These are phyloP conservation scores for Euglossa dilemma DNA, from an alignment of 1,140 invertebrate species.

Conservation along the genomic window DNA sequence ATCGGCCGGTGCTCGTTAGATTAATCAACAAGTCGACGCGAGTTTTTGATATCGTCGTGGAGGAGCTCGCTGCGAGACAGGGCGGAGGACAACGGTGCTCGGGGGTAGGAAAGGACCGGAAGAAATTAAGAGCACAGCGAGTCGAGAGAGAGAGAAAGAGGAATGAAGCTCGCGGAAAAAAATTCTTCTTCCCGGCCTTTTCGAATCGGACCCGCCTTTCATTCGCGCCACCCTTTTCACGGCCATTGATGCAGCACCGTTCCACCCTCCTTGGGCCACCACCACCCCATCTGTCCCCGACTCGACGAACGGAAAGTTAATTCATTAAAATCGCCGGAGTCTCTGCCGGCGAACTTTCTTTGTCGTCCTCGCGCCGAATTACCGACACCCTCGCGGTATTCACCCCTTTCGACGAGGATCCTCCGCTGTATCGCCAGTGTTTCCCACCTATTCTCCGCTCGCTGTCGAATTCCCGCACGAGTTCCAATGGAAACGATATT, in stretches of 20 bases:
- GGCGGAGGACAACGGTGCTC: too few species aligned
- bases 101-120: conserved; percentile 50
- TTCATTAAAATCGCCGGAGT: conserved; percentile 42
- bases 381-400: background rate
- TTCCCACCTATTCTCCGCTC: too few species aligned
- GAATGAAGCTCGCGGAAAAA: conserved; percentile 37
- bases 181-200: conserved; percentile 46
- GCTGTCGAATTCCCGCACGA: too few species aligned
- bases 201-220: conserved; percentile 57
- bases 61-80: background rate
- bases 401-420: background rate
- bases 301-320: conserved; percentile 55
- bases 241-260: conserved; percentile 51
- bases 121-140: conserved; percentile 60
- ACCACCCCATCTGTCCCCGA: too few species aligned
- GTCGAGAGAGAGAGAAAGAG: conserved; percentile 21
- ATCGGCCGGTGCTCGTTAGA: conserved; percentile 46
- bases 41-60: conserved; percentile 26
- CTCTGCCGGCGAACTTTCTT: background rate
- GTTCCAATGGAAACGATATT: too few species aligned
- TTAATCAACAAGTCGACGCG: conserved; percentile 35
- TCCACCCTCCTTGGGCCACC: too few species aligned
- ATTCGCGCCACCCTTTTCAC: conserved; percentile 60
- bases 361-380: background rate
- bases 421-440: background rate